Base-by-base conservation (phyloP, 2,797 vertebrate genomes). In the Malurus leucopterus region DNA sequence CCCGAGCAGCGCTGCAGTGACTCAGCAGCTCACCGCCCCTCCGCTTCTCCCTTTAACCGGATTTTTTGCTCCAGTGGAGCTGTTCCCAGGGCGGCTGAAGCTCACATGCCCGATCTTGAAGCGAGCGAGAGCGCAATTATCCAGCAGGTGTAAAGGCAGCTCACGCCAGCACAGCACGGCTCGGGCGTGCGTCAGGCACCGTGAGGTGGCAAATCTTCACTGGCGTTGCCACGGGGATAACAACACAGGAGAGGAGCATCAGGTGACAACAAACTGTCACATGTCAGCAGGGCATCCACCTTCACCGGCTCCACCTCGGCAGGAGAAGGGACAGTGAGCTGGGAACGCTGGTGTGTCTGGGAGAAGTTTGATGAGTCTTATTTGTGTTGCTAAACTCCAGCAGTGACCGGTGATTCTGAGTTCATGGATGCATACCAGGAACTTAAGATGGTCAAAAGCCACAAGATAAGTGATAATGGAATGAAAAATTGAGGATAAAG, bases 31-130 rank as follows among this genome's bases (percentile, higher is more conserved):
- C 14, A 0, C 44, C 4, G 58, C 76, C 81, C 15, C 63, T 67
- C 2, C 3, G 20, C 78, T 74, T 53, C 86, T 85, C 76, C 75
- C 90, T 88, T 90, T 83, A 87, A 81, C 59, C 7, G 17, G 86
- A 78, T 91, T 91, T 90, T 81, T 80, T 86, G 76, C 90, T 92
- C 79, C 71, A 59, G 59, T 54, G 79, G 84, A 85, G 84, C 86
- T 50, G 65, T 22, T 81, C 79, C 84, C 79, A 18, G 90, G 27
- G 55, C 0, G 75, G 65, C 82, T 78, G 89, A 18, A 75, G 86
- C 84, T 88, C 78, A 49, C 75, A 74, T 36, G 75, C 65, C 90
- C 0, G 1, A 61, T 92, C 84, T 54, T 59, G 90, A 91, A 72
- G 78, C 26, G 14, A 40, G 47, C 0, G 11, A 90, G 67, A 85